phyloP scores from a whole-genome alignment of 2,113 vertebrate genomes.

The Platichthys stellatus region DNA sequence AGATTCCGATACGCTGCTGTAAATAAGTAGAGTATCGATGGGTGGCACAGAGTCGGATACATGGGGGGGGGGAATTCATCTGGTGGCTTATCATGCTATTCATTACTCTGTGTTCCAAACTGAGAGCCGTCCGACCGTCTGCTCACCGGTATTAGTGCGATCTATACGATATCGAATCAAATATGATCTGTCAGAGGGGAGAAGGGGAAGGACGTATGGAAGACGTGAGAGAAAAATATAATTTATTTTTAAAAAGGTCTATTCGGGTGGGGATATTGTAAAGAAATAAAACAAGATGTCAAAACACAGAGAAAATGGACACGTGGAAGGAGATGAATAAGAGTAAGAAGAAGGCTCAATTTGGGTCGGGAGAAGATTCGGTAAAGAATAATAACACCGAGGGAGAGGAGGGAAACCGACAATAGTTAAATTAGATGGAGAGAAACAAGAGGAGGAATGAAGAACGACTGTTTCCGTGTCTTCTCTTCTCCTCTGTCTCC shows the following conservation, averaged over 20 bases:
- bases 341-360: no score
- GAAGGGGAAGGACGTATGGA: neutral
- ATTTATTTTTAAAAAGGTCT: neutral
- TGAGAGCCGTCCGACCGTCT: conserved; percentile 8
- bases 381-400: neutral
- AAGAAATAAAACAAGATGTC: no score
- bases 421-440: neutral
- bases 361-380: neutral
- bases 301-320: no score
- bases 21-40: conserved; percentile 49
- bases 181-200: conserved; percentile 22
- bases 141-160: conserved; percentile 29
- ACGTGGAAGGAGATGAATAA: no score
- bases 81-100: conserved; percentile 45
- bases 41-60: conserved; percentile 17
- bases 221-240: neutral
- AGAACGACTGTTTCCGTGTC: neutral
- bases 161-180: conserved; percentile 46
- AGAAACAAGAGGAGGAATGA: neutral
- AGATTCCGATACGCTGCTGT: conserved; percentile 33
- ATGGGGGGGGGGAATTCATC: neutral
- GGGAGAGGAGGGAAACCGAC: neutral
- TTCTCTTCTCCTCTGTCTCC: neutral
- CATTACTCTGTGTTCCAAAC: conserved; percentile 42
- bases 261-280: no score